Conservation (phyloP, 1,140 invertebrate genomes). For the Euglossa dilemma region DNA sequence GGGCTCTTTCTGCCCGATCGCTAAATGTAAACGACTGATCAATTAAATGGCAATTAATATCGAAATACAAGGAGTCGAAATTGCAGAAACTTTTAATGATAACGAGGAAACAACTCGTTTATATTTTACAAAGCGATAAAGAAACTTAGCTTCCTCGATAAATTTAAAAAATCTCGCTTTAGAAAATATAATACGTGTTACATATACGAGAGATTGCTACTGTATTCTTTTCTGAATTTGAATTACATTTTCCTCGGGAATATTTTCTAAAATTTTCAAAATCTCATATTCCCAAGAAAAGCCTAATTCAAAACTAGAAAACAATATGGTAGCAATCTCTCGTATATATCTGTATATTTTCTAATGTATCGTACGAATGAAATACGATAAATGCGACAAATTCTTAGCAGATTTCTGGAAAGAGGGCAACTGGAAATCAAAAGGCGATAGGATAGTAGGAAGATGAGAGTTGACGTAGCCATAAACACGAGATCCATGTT, state of each 20-base stretch:
- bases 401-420: background rate
- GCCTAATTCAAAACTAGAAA: too few species aligned
- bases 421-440: background rate
- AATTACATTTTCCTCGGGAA: too few species aligned
- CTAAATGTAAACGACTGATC: background rate
- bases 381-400: background rate
- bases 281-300: too few species aligned
- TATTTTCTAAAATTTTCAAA: too few species aligned
- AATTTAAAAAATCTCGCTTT: too few species aligned
- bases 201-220: too few species aligned
- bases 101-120: too few species aligned
- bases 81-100: background rate
- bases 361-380: background rate
- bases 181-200: too few species aligned
- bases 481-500: constrained; percentile 67
- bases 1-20: background rate
- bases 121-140: too few species aligned
- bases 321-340: background rate
- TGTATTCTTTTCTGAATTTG: too few species aligned
- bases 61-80: background rate
- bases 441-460: background rate
- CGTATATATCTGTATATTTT: too few species aligned
- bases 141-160: too few species aligned
- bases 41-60: background rate
- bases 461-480: constrained; percentile 26